These are phyloP conservation scores for Lochmaea capreae DNA, from an alignment of 2,888 invertebrate species.

Conservation along the genomic window DNA sequence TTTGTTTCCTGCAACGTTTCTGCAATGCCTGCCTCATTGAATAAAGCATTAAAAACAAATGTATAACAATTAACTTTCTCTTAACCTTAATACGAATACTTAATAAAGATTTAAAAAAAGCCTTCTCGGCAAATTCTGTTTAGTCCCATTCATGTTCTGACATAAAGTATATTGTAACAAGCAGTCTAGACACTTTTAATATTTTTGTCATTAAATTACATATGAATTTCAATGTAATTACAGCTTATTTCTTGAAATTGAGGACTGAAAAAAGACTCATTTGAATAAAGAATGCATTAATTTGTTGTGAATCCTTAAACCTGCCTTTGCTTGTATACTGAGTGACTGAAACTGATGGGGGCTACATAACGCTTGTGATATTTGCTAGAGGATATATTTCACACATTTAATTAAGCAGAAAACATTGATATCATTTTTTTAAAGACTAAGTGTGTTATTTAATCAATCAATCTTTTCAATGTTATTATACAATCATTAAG, in stretches of 20 bases:
- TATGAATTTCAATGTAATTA: conserved; percentile 42
- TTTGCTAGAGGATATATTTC: not conserved
- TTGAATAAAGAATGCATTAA: conserved; percentile 39
- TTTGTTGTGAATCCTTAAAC: conserved; percentile 4
- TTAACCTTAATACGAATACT: conserved; percentile 14
- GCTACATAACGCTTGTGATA: not conserved
- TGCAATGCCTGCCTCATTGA: conserved; percentile 3
- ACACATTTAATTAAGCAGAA: conserved; percentile 2
- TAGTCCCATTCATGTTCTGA: conserved; percentile 21
- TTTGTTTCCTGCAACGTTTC: not conserved
- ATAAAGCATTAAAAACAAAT: conserved; percentile 19
- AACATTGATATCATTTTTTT: not conserved
- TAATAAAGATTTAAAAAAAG: conserved; percentile 8
- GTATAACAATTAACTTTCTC: conserved; percentile 13
- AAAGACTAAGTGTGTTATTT: not conserved
- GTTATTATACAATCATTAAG: too few species aligned
- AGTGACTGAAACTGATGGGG: conserved; percentile 11
- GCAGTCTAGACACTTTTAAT: conserved; percentile 41
- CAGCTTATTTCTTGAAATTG: conserved; percentile 40
- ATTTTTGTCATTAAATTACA: conserved; percentile 38
- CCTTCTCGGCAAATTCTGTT: conserved; percentile 12
- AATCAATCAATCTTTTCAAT: too few species aligned
- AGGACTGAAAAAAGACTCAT: conserved; percentile 37
- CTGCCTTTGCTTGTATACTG: conserved; percentile 8
- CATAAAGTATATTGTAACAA: conserved; percentile 33